These are phyloP conservation scores for Thripadectes ignobilis DNA, from an alignment of 2,797 vertebrate genomes.

Conservation along the genomic window DNA sequence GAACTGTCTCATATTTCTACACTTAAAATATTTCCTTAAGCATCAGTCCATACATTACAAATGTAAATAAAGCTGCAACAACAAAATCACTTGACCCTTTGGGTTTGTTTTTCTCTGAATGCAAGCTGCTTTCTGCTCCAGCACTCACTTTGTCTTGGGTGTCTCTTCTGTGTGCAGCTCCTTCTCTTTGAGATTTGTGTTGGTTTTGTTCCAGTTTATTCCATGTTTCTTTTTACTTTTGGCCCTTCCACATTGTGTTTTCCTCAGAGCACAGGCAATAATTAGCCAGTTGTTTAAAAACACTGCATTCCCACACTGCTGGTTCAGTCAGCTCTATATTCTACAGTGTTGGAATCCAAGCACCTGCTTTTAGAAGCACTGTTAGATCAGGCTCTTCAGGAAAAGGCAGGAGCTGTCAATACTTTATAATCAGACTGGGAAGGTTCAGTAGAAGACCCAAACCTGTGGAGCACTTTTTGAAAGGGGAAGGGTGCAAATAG, in stretches of 20 bases:
- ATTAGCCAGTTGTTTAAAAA: not conserved
- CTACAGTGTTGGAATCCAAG: not conserved
- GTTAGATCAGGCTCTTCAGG: not conserved
- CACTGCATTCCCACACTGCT: not conserved
- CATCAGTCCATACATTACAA: conserved; percentile 41
- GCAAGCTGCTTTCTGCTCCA: conserved; percentile 10
- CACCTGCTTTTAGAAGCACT: not conserved
- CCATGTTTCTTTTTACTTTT: not conserved
- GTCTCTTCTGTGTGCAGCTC: conserved; percentile 24
- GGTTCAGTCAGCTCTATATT: not conserved
- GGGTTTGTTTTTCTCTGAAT: conserved; percentile 61
- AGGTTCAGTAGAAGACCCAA: not conserved
- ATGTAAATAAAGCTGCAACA: conserved; percentile 68
- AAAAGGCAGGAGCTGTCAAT: not conserved
- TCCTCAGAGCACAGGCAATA: not conserved
- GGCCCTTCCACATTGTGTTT: not conserved
- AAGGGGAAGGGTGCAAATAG: not conserved
- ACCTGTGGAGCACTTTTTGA: not conserved
- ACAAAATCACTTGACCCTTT: conserved; percentile 41
- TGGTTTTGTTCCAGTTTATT: conserved; percentile 12
- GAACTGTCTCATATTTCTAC: conserved; percentile 44
- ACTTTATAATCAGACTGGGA: not conserved
- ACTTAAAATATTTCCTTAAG: conserved; percentile 1
- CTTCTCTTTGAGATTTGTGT: conserved; percentile 31
- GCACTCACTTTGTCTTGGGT: not conserved